A percentile compares a stretch with the other conserved stretches of the same genome.
These are phyloP conservation scores for Scomber colias DNA, from an alignment of 2,113 vertebrate species.

Conservation along the genomic window DNA sequence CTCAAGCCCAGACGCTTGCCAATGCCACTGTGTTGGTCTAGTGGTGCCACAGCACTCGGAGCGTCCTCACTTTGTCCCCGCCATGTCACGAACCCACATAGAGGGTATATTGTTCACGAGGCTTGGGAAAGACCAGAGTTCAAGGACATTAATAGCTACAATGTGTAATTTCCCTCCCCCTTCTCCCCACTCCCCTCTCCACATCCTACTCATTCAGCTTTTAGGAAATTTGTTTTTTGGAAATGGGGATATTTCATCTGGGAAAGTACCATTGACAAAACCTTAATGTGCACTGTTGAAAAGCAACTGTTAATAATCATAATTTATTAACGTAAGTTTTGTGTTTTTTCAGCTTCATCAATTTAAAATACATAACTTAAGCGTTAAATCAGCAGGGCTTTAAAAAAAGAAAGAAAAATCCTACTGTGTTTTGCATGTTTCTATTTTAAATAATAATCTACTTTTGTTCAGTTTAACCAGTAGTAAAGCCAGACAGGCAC, in stretches of 20 bases:
- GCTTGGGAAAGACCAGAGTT: constrained; percentile 83
- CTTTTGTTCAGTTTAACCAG: background rate
- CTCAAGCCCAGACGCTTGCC: constrained; percentile 71
- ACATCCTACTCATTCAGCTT: constrained; percentile 75
- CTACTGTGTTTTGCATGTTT: background rate
- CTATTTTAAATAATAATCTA: background rate
- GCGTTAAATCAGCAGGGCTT: background rate
- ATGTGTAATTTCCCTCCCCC: constrained; percentile 78
- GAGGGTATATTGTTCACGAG: constrained; percentile 76
- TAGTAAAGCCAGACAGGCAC: background rate
- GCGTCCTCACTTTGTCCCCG: constrained; percentile 66
- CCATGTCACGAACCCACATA: constrained; percentile 78
- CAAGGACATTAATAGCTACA: constrained; percentile 80
- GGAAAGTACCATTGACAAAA: constrained; percentile 74
- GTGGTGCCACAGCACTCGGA: constrained; percentile 72
- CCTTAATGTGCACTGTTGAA: background rate
- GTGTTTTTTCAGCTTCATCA: background rate
- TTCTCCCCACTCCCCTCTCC: constrained; percentile 34
- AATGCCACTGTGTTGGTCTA: constrained; percentile 72
- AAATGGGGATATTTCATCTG: constrained; percentile 53
- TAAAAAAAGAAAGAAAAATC: background rate
- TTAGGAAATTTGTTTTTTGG: constrained; percentile 65
- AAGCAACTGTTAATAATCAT: background rate
- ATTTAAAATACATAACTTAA: background rate
- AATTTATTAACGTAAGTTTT: constrained; percentile 11